Evolutionary conservation across 2,113 vertebrate genomes (phyloP).

Genomic region (Indicator indicator): DNA sequence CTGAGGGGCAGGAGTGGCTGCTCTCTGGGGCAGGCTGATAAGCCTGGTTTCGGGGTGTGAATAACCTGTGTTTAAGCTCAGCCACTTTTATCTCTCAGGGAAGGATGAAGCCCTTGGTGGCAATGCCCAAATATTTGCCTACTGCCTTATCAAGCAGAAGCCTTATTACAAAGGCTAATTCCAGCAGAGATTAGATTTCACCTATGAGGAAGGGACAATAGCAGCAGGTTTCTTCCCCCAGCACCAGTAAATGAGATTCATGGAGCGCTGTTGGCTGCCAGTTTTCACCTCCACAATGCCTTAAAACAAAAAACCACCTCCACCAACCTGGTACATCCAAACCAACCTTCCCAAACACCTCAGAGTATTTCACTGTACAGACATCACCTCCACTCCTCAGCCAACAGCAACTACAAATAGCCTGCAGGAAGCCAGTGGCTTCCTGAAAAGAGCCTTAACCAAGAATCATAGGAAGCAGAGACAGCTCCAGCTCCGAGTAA

Average conservation of each 20-base stretch:
- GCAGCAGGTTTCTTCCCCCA: not conserved
- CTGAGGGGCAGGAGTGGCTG: not conserved
- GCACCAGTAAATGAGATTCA: slow-evolving; percentile 8
- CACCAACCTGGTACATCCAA: not conserved
- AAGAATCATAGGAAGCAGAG: slow-evolving; percentile 8
- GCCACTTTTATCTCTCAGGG: not conserved
- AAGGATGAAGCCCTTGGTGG: not conserved
- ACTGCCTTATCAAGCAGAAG: not conserved
- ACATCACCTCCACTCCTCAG: not conserved
- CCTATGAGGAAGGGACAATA: not conserved
- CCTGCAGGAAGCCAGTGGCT: slow-evolving; percentile 44
- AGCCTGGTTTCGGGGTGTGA: not conserved
- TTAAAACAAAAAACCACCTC: not conserved
- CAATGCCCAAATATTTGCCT: not conserved
- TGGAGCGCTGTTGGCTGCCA: not conserved
- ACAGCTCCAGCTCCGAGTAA: not conserved
- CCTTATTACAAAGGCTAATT: slow-evolving; percentile 44
- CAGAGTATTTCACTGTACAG: not conserved
- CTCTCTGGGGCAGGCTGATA: not conserved
- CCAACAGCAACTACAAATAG: slow-evolving; percentile 28
- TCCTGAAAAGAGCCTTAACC: slow-evolving; percentile 22
- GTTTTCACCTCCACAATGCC: not conserved
- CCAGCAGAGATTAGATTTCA: slow-evolving; percentile 46
- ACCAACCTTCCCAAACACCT: not conserved
- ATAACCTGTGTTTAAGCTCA: not conserved